Evolutionary conservation across 2,797 vertebrate genomes (phyloP), one percentile per base, ranked within the genome.

Genomic region (Micropoecilia bifurca): DNA sequence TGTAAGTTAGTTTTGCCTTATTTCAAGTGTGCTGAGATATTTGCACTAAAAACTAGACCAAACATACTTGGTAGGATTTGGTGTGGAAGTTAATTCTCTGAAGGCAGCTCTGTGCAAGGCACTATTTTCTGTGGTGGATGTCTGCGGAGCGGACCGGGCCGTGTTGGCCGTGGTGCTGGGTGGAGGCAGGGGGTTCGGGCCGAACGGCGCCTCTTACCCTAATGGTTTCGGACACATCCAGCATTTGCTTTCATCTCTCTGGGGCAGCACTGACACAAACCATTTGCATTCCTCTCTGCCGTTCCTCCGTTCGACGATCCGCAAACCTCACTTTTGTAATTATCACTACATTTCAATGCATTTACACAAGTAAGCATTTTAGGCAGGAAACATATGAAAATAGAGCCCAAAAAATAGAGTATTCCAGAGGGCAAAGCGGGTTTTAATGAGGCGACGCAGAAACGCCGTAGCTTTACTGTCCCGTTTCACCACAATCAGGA

Each of bases 171-270:
- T 48, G 36, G 76, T 7, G 41, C 77, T 28, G 39, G 8, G 68
- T 47, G 36, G 76, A 13, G 43, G 79, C n/a, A 36, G 9, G 68
- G 68, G 77, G 73, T 41, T 50, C 20, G 43, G 79, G 83, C 80
- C 82, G 59, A 84, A 83, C 77, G 73, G 50, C 33, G 53, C 83
- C 83, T 82, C 77, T 91, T 85, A 85, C 81, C 80, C 80, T 96
- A 96, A 96, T 95, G 86, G 91, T 74, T 94, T 91, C 76, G 92
- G 95, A 95, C 95, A 95, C 89, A 87, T 85, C 78, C 94, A 95
- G 92, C 90, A 86, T 95, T 95, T 89, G 88, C 92, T 95, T 95
- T 95, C 94, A 94, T 95, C 93, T 96, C 94, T 93, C 91, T 83
- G 84, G 92, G 93, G 95, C 87, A 80, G 82, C 81, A 74, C 94